phyloP scores from a whole-genome alignment of 2,113 vertebrate species.

The Bos indicus region DNA sequence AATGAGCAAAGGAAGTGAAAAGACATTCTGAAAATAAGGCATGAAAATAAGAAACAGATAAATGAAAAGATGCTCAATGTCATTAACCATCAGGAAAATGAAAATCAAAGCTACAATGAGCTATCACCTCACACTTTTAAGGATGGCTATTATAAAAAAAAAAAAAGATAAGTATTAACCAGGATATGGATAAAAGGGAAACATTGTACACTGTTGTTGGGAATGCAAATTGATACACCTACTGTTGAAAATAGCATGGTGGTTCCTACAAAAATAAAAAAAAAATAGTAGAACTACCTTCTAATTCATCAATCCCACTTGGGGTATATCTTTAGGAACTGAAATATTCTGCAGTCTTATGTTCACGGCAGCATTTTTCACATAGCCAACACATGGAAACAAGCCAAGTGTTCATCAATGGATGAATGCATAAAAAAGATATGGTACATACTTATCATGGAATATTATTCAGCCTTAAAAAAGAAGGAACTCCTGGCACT shows the following conservation, averaged over 20 bases:
- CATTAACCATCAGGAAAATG: background rate
- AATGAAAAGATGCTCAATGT: background rate
- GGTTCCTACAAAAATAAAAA: background rate
- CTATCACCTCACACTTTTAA: background rate
- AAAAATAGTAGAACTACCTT: background rate
- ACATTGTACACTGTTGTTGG: too few relatives aligned
- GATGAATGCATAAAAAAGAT: background rate
- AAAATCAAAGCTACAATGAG: background rate
- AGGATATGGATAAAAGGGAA: background rate
- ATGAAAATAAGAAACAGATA: background rate
- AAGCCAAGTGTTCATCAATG: background rate
- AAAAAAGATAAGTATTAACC: background rate
- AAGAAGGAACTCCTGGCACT: background rate
- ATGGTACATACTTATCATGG: background rate
- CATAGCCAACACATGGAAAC: background rate
- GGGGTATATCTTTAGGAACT: background rate
- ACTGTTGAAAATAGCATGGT: background rate
- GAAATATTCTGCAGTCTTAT: background rate
- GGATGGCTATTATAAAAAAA: background rate
- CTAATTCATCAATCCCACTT: background rate
- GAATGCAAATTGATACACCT: background rate
- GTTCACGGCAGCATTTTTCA: background rate
- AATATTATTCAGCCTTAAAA: background rate
- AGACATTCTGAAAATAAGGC: background rate
- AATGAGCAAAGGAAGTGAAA: background rate